These are phyloP conservation scores for Phyllostomus hastatus DNA, from an alignment of 2,113 vertebrate species.

Conservation along the genomic window DNA sequence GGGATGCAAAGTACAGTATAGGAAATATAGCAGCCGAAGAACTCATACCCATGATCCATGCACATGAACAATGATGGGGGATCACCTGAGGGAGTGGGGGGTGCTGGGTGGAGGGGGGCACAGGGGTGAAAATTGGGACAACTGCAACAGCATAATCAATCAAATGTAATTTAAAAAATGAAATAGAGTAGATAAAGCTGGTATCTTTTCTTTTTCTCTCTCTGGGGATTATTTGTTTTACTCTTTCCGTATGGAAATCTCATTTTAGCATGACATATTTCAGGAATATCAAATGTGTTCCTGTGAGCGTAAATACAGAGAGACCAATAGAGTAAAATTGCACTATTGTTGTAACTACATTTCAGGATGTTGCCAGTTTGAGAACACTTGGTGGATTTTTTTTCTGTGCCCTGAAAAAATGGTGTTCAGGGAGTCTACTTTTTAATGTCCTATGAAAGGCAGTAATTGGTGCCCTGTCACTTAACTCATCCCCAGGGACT, in stretches of 20 bases:
- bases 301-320: background rate
- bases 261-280: conserved; percentile 39
- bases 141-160: no score
- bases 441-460: conserved; percentile 57
- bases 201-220: background rate
- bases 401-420: conserved; percentile 12
- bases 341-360: background rate
- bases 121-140: no score
- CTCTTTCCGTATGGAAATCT: conserved; percentile 30
- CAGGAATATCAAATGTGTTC: background rate
- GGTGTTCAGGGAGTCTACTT: background rate
- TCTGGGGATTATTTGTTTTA: conserved; percentile 38
- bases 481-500: conserved; percentile 28
- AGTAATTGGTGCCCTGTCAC: conserved; percentile 53
- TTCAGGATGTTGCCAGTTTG: background rate
- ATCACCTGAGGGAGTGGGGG: no score
- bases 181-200: background rate
- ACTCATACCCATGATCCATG: no score
- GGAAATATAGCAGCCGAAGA: no score
- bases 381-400: conserved; percentile 40
- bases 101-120: no score
- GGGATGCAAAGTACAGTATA: no score
- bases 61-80: no score
- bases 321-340: background rate
- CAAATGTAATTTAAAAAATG: background rate